phyloP scores from a whole-genome alignment of 2,113 vertebrate genomes.

The Capricornis sumatraensis region DNA sequence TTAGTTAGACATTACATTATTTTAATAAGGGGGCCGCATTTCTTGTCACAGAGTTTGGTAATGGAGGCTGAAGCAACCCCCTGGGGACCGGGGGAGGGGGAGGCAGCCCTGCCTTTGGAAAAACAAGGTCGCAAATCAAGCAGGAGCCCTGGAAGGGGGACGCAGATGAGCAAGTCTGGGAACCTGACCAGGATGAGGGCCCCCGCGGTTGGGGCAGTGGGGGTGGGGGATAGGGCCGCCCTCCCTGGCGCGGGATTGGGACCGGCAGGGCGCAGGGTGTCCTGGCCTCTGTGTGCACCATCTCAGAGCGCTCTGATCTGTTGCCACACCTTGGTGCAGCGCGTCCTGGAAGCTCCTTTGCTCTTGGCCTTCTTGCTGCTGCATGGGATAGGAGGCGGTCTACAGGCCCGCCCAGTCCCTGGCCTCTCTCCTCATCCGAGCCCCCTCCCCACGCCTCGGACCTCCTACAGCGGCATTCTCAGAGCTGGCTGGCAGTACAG shows the following conservation, averaged over 20 bases:
- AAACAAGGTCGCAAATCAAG: constrained; percentile 75
- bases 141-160: neutral
- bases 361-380: neutral
- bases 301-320: neutral
- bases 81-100: constrained; percentile 43
- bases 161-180: neutral
- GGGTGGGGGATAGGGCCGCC: neutral
- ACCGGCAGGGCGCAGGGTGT: neutral
- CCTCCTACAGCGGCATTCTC: neutral
- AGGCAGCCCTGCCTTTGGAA: constrained; percentile 62
- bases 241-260: neutral
- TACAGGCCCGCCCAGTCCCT: neutral
- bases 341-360: neutral
- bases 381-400: neutral
- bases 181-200: neutral
- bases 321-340: neutral
- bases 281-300: neutral
- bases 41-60: constrained; percentile 79
- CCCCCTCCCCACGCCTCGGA: neutral
- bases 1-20: constrained; percentile 81
- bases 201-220: neutral
- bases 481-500: neutral
- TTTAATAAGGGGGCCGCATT: constrained; percentile 82
- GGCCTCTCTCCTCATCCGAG: neutral
- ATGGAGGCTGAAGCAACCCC: constrained; percentile 60